A percentile compares a stretch with the other conserved stretches of the same genome.
Conservation (phyloP, 2,113 vertebrate species). For the Xiphias gladius region DNA sequence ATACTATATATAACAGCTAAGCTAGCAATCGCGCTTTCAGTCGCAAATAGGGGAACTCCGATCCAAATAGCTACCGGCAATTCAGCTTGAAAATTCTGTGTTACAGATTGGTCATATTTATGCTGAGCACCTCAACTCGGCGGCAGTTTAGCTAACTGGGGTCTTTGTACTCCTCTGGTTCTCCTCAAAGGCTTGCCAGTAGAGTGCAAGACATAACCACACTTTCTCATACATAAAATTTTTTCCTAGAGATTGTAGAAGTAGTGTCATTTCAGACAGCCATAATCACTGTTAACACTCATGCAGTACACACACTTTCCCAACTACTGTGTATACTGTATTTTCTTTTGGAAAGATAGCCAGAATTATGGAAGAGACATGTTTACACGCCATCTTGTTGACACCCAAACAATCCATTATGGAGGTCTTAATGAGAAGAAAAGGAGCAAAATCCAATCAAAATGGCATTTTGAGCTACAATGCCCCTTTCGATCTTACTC, state of each 20-base stretch:
- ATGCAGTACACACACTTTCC: neutral
- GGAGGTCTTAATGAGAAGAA: slow-evolving; percentile 56
- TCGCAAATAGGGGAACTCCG: neutral
- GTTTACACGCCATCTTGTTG: slow-evolving; percentile 9
- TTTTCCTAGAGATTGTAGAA: slow-evolving; percentile 12
- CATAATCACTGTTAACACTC: neutral
- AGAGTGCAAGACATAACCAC: slow-evolving; percentile 25
- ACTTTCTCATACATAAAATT: slow-evolving; percentile 6
- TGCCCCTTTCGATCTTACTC: slow-evolving; percentile 55
- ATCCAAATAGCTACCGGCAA: neutral
- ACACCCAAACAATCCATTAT: slow-evolving; percentile 51
- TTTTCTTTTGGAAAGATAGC: neutral
- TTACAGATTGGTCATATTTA: slow-evolving; percentile 7
- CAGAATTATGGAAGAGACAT: neutral
- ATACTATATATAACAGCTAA: neutral
- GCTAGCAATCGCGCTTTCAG: neutral
- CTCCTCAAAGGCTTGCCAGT: slow-evolving; percentile 29
- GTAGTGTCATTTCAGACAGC: neutral
- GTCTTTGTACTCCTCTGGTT: slow-evolving; percentile 16
- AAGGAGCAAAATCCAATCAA: slow-evolving; percentile 65
- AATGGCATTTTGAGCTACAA: slow-evolving; percentile 65
- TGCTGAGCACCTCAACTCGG: neutral
- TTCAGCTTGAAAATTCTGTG: neutral
- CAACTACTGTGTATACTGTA: neutral
- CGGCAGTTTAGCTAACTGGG: slow-evolving; percentile 20